Conservation (phyloP, 35 echinoderm and acorn worm species). For the Apostichopus californicus region DNA sequence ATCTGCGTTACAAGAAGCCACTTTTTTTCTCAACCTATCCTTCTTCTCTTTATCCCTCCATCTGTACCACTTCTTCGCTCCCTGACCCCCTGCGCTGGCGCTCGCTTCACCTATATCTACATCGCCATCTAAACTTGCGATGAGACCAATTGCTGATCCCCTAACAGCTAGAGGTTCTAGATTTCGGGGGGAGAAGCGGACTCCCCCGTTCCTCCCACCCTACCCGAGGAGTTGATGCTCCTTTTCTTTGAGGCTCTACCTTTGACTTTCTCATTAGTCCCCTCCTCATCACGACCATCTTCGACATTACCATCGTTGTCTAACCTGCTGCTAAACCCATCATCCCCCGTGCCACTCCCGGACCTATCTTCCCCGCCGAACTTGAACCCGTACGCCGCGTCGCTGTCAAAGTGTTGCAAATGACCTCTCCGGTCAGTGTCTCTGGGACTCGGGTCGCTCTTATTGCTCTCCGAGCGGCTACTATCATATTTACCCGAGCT, state of each 20-base stretch:
- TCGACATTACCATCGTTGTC: not conserved
- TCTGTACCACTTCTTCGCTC: too few species aligned
- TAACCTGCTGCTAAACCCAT: not conserved
- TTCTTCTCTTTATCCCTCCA: too few species aligned
- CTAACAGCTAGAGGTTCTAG: too few species aligned
- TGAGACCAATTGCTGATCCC: too few species aligned
- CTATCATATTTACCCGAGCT: too few species aligned
- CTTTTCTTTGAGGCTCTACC: not conserved
- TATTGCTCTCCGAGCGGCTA: not conserved
- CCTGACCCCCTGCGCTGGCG: too few species aligned
- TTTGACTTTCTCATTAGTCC: not conserved
- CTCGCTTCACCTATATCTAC: too few species aligned
- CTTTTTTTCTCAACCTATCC: too few species aligned
- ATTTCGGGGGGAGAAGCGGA: not conserved
- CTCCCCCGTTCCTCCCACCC: not conserved
- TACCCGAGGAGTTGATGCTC: not conserved
- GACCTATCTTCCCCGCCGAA: not conserved
- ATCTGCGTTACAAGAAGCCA: too few species aligned
- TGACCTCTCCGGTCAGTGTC: not conserved
- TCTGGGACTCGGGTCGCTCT: not conserved
- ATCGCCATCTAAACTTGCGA: too few species aligned
- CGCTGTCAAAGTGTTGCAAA: conserved; percentile 22
- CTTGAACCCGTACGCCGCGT: conserved; percentile 10
- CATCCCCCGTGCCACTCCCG: not conserved
- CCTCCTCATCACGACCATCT: not conserved